Evolutionary conservation across 1,140 invertebrate genomes (phyloP), one percentile per base, ranked within the genome.

Genomic region (Penaeus indicus): DNA sequence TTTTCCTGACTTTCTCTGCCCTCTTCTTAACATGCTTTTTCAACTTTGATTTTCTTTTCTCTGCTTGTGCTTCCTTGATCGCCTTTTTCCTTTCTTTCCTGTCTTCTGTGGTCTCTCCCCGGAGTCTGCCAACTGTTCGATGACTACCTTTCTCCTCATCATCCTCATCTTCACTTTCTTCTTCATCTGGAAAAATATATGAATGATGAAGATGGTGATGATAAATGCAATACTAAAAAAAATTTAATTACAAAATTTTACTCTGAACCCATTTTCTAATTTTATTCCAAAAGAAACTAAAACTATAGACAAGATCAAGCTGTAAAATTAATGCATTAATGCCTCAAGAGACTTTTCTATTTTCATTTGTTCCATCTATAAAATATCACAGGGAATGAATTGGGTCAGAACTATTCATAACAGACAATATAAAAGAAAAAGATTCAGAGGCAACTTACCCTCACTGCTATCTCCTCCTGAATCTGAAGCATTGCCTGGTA

Each of bases 11-110:
- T 82, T 96, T 97, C 92, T 97, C 95, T 93, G 96, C 96, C 91
- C 96, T 94, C 92, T 99, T 99, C 92, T 99, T 99, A 0, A 99
- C 93, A 93, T 99, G 97, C 93, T 99, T 99, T 90, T 98, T 98
- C 3, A 98, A 94, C 94, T 99, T 99, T 0, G 93, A 94, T 94
- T 98, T 97, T 77, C 98, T 94, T 92, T 97, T 99, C 91, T 99
- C 97, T 25, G 97, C 96, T 92, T 98, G 95, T 80, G 96, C 95
- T 84, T 97, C 96, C 93, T 97, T 98, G 0, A 97, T 93, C 16
- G 95, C 95, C 91, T 97, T 97, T 91, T 98, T 98, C 47, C 97
- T 94, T 64, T 95, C 95, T 93, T 96, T 97, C 93, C 96, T 97
- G 90, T 96, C 96, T 88, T 97, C 96, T 0, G 95, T 94, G 11